Evolutionary conservation across 1,140 invertebrate genomes (phyloP), one percentile per base, ranked within the genome.

Genomic region (Ceratosolen solmsi): DNA sequence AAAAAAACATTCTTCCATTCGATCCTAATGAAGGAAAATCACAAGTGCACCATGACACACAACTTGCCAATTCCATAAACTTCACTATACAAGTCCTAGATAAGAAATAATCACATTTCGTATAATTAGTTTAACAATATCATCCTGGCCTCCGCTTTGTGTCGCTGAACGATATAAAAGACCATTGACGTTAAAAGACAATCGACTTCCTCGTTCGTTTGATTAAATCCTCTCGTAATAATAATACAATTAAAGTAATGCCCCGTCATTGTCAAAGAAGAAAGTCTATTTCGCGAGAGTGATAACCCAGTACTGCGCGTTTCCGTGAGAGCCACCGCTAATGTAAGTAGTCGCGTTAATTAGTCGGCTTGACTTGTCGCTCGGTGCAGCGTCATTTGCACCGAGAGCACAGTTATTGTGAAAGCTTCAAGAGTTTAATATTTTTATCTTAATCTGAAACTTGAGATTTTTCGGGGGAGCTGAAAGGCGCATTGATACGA

Each of bases 211-310:
- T 83, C 70, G 80, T 75, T 75, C 56, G 33, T 41, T 76, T 65
- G 60, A 65, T 74, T 54, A 65, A 51, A 36, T 11, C 72, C 65
- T 36, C n/a, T 3, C 36, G 20, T 33, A 72, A 68, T 82, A 76
- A 79, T 76, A 84, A 76, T 73, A 68, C 38, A 79, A 84, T 83
- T 83, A 80, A 68, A 79, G 75, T 68, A 76, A 84, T 46, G 75
- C 80, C 75, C 79, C 70, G 74, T 82, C 73, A 84, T 80, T 80
- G 79, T 78, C 25, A 49, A 79, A 58, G 76, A 81, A 73, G 82
- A 81, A 82, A 82, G 65, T 70, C 38, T 1, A 41, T 70, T 46
- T 46, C 33, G 33, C 11, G 17, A 70, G 65, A n/a, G 36, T 25
- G 33, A 46, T 41, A 70, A 41, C 0, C 20, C 20, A n/a, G 27